Evolutionary conservation across 2,113 vertebrate genomes (phyloP).

Genomic region (Daphoenositta chrysoptera): DNA sequence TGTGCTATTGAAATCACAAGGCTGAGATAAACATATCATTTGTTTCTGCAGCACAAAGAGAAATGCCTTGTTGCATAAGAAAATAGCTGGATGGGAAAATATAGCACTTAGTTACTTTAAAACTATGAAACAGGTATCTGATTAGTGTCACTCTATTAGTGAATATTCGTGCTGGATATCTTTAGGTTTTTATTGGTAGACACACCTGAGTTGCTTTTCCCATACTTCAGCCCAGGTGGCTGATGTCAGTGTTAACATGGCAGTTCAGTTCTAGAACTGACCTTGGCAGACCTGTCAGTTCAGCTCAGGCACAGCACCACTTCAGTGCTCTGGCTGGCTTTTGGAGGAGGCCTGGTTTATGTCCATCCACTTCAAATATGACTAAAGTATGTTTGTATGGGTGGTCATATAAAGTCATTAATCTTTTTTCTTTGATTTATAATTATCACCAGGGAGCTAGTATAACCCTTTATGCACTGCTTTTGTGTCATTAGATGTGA

Average conservation of each 20-base stretch:
- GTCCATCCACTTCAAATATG: neutral
- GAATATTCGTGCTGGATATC: neutral
- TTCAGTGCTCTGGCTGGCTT: neutral
- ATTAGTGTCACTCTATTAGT: neutral
- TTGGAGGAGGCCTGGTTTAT: neutral
- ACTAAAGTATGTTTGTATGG: neutral
- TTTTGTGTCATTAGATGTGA: neutral
- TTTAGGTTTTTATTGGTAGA: neutral
- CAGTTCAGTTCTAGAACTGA: neutral
- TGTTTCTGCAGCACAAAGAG: neutral
- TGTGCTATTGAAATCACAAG: neutral
- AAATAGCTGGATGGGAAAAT: neutral
- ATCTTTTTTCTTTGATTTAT: neutral
- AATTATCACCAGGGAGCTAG: neutral
- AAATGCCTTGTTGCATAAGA: neutral
- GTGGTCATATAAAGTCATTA: neutral
- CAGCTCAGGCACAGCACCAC: neutral
- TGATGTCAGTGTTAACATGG: rapidly evolving
- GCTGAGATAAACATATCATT: neutral
- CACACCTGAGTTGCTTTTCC: neutral
- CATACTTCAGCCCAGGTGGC: neutral
- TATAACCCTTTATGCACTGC: neutral
- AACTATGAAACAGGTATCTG: neutral
- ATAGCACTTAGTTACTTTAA: neutral
- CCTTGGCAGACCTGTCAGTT: neutral